Conservation (phyloP, 1,140 invertebrate species). For the Formica selysi region DNA sequence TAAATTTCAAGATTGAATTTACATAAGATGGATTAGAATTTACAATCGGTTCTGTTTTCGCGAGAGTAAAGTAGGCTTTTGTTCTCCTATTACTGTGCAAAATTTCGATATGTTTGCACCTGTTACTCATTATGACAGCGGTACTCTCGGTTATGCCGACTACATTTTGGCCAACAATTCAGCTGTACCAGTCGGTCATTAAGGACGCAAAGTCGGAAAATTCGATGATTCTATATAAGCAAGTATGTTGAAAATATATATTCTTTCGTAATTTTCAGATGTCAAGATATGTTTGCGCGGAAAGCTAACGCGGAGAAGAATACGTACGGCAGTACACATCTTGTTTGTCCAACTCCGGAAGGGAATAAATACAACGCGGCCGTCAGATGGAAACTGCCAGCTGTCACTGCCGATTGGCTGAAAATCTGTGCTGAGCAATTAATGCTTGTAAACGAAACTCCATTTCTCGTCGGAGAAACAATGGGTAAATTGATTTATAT, state of each 20-base stretch:
- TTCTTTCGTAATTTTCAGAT: constrained; percentile 71
- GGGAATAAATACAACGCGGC: constrained; percentile 95
- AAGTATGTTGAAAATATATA: neutral
- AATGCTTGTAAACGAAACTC: constrained; percentile 86
- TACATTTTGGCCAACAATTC: no score
- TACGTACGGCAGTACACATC: constrained; percentile 88
- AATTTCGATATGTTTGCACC: no score
- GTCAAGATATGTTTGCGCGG: constrained; percentile 89
- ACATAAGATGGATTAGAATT: no score
- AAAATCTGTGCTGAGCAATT: constrained; percentile 89
- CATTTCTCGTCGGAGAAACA: constrained; percentile 89
- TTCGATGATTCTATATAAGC: neutral
- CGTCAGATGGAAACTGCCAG: constrained; percentile 93
- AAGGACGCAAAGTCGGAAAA: neutral
- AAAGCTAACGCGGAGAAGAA: constrained; percentile 86
- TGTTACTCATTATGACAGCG: no score
- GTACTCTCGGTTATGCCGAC: no score
- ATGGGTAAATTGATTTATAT: constrained; percentile 74
- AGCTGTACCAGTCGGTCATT: neutral
- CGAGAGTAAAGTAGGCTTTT: no score
- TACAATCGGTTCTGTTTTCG: no score
- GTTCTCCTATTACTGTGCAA: no score
- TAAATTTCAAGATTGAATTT: neutral
- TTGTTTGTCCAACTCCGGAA: constrained; percentile 90
- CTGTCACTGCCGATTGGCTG: constrained; percentile 92